Conservation (phyloP, 2,797 vertebrate genomes). For the Lerista edwardsae region DNA sequence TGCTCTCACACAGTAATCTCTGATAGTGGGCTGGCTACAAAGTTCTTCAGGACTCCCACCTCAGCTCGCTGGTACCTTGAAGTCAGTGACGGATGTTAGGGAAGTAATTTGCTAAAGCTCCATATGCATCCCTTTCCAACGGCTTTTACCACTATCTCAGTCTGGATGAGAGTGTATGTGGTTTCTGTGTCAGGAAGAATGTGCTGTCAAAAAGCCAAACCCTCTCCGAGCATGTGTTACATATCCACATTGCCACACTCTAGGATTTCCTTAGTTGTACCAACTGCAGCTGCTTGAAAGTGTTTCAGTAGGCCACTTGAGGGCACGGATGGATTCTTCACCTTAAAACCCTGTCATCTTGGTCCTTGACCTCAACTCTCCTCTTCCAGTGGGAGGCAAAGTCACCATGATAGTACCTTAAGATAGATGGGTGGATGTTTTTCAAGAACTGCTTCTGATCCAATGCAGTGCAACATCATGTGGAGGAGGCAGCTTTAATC, state of each 20-base stretch:
- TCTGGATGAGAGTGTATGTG: neutral
- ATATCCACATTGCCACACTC: neutral
- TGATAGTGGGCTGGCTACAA: neutral
- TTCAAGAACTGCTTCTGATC: neutral
- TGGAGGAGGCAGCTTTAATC: neutral
- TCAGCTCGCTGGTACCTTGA: too few species aligned
- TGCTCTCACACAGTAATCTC: neutral
- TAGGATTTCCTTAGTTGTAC: constrained; percentile 56
- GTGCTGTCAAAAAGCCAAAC: constrained; percentile 21
- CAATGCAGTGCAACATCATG: neutral
- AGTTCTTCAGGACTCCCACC: neutral
- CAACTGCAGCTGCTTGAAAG: constrained; percentile 42
- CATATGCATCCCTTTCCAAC: neutral
- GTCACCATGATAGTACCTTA: neutral
- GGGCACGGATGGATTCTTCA: neutral
- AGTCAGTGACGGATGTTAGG: neutral
- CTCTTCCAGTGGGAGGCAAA: neutral
- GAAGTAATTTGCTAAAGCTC: constrained; percentile 25
- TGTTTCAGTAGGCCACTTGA: neutral
- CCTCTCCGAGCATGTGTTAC: neutral
- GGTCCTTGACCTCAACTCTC: neutral
- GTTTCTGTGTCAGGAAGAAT: constrained; percentile 21
- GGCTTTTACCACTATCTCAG: neutral
- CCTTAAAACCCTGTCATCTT: neutral
- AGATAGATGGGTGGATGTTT: neutral